These are phyloP conservation scores for Brenthis daphne DNA, from an alignment of 2,888 invertebrate genomes.

Conservation along the genomic window DNA sequence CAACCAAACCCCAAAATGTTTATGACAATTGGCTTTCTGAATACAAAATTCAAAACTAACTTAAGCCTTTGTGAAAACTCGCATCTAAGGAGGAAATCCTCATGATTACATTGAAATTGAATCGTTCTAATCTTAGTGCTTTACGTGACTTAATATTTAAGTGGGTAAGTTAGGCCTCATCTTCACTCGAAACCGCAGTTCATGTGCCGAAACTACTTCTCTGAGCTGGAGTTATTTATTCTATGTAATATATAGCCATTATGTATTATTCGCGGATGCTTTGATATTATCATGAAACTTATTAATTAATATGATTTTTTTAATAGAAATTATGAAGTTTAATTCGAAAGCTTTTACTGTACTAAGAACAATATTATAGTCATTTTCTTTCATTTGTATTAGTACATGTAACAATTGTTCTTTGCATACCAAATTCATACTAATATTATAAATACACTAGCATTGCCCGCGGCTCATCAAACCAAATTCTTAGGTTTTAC, in stretches of 20 bases:
- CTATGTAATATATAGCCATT: constrained; percentile 1
- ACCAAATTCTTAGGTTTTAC: too few species aligned
- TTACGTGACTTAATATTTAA: constrained; percentile 35
- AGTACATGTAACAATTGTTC: too few species aligned
- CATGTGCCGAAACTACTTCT: constrained; percentile 22
- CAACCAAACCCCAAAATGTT: neutral
- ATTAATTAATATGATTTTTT: too few species aligned
- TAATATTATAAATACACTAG: too few species aligned
- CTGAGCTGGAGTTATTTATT: constrained; percentile 3
- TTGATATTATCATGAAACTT: too few species aligned
- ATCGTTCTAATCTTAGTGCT: constrained; percentile 32
- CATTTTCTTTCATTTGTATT: too few species aligned
- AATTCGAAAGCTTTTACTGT: too few species aligned
- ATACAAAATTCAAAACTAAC: constrained; percentile 18
- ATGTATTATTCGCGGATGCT: too few species aligned
- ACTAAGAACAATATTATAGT: too few species aligned
- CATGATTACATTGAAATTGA: constrained; percentile 34
- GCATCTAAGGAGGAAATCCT: constrained; percentile 29
- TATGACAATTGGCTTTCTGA: constrained; percentile 7
- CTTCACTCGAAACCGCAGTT: constrained; percentile 27
- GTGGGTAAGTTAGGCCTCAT: constrained; percentile 29
- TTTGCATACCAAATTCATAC: too few species aligned
- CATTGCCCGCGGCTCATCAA: too few species aligned
- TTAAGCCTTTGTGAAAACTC: constrained; percentile 31
- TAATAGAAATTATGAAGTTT: too few species aligned